Percentiles rank a stretch among this genome's conserved stretches.
Evolutionary conservation across 2,888 invertebrate genomes (phyloP).

Genomic region (Cerceris rybyensis): DNA sequence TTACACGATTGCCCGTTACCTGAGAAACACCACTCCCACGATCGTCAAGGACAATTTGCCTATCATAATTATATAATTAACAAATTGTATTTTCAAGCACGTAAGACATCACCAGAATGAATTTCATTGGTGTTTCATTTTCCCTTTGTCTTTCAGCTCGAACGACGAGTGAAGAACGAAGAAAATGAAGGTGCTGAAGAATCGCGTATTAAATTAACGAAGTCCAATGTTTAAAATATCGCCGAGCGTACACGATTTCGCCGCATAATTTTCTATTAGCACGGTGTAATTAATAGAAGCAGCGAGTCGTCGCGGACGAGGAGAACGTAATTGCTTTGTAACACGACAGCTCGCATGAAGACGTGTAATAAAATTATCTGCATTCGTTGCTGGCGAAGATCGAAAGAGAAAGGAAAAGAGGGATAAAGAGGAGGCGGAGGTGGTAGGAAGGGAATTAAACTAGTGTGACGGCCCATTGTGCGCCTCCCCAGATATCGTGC

Average conservation of each 20-base stretch:
- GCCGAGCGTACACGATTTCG: neutral
- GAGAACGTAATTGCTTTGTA: constrained; percentile 35
- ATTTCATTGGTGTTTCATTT: too few relatives aligned
- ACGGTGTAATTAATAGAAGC: constrained; percentile 20
- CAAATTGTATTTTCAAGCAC: too few relatives aligned
- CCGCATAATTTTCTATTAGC: constrained; percentile 25
- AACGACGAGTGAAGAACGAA: constrained; percentile 37
- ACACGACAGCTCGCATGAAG: constrained; percentile 58
- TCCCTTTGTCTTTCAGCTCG: too few relatives aligned
- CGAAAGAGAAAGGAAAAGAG: too few relatives aligned
- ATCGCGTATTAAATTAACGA: constrained; percentile 21
- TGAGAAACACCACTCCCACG: too few relatives aligned
- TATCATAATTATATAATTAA: too few relatives aligned
- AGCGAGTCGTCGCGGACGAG: neutral
- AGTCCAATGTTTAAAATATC: neutral
- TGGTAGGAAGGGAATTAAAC: constrained; percentile 23
- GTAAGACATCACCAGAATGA: too few relatives aligned
- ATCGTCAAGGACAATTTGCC: too few relatives aligned
- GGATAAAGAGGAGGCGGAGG: neutral
- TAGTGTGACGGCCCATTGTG: constrained; percentile 14
- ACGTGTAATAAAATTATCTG: constrained; percentile 55
- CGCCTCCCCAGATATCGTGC: constrained; percentile 37
- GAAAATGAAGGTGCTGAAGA: too few relatives aligned
- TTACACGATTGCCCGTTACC: too few relatives aligned
- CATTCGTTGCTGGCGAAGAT: too few relatives aligned